A percentile compares a stretch with the other conserved stretches of the same genome.
Evolutionary conservation across 1,140 invertebrate species (phyloP).

Genomic region (Latrodectus geometricus): DNA sequence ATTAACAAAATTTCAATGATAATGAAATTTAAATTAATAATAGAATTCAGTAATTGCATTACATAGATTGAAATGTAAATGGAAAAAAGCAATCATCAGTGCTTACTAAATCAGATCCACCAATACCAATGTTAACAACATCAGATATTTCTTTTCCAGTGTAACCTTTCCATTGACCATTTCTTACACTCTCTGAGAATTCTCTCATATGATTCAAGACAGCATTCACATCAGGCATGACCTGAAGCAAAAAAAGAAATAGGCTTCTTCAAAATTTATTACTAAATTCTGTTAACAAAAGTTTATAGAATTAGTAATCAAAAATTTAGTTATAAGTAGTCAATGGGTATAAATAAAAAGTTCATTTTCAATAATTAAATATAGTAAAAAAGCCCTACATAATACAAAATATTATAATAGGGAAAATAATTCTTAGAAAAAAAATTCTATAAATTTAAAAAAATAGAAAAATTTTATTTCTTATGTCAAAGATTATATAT

Average conservation of each 20-base stretch:
- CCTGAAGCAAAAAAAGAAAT: constrained; percentile 65
- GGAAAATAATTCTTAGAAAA: too few species aligned
- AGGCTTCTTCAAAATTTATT: too few species aligned
- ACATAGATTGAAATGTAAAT: neutral
- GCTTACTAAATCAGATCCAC: constrained; percentile 93
- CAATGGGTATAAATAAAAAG: too few species aligned
- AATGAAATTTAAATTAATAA: neutral
- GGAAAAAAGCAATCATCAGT: neutral
- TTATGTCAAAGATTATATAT: too few species aligned
- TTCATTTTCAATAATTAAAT: too few species aligned
- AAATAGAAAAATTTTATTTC: too few species aligned
- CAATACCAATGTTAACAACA: constrained; percentile 99
- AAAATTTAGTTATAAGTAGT: too few species aligned
- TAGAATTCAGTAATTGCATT: neutral
- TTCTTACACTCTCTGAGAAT: constrained; percentile 78
- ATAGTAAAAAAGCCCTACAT: too few species aligned
- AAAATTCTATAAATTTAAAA: too few species aligned
- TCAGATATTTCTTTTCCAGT: constrained; percentile 96
- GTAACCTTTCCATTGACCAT: constrained; percentile 85
- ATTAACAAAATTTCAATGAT: neutral
- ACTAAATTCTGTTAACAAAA: too few species aligned
- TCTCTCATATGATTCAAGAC: constrained; percentile 96
- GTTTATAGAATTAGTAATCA: too few species aligned
- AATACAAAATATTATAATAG: too few species aligned
- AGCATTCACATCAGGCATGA: constrained; percentile 91